Conservation (phyloP, 2,797 vertebrate species). For the Cossypha niveicapilla region DNA sequence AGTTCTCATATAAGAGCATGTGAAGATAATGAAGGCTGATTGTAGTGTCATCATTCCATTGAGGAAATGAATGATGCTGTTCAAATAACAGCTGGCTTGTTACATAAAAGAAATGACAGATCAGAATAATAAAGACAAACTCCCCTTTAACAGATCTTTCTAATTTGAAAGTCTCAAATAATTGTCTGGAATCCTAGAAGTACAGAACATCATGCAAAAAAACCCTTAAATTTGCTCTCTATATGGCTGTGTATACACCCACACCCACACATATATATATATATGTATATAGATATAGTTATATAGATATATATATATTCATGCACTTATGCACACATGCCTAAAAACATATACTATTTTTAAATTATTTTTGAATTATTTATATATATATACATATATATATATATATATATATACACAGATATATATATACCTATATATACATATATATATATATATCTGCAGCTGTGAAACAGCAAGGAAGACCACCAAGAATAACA, state of each 20-base stretch:
- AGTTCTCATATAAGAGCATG: slow-evolving; percentile 61
- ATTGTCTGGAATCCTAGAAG: slow-evolving; percentile 45
- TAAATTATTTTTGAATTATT: not conserved
- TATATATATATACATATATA: too few species aligned
- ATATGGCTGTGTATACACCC: not conserved
- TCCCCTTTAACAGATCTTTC: slow-evolving; percentile 39
- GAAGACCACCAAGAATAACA: not conserved
- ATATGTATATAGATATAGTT: not conserved
- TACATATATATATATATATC: too few species aligned
- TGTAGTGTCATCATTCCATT: slow-evolving; percentile 56
- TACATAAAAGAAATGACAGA: slow-evolving; percentile 42
- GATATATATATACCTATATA: too few species aligned
- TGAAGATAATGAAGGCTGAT: slow-evolving; percentile 71
- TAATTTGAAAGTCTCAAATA: slow-evolving; percentile 35
- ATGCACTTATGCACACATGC: not conserved
- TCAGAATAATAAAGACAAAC: slow-evolving; percentile 62
- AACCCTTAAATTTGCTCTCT: not conserved
- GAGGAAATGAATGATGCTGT: slow-evolving; percentile 59
- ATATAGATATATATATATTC: not conserved
- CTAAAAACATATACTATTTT: not conserved
- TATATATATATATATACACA: too few species aligned
- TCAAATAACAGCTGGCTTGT: slow-evolving; percentile 61
- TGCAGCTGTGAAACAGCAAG: not conserved
- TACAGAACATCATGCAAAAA: not conserved
- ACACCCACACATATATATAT: fast-evolving